Evolutionary conservation across 1,140 invertebrate genomes (phyloP), one percentile per base, ranked within the genome.

Genomic region (Rhagoletis pomonella): DNA sequence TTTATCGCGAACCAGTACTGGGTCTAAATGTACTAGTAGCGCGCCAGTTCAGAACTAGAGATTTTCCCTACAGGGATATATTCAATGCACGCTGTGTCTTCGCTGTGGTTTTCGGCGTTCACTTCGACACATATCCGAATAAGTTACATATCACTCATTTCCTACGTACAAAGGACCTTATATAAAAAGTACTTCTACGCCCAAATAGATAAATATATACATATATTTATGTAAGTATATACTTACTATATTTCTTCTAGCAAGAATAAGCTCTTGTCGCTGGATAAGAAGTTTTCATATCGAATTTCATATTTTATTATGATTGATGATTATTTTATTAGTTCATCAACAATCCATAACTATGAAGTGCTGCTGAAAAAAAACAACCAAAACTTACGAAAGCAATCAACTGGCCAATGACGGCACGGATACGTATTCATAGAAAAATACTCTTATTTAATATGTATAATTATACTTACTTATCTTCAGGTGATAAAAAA

Each of bases 291-390:
- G 2, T 12, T 14, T 67, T 65, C 7, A 29, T n/a, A 59, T 59
- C 60, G 17, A 4, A 17, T 14, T 4, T 62, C 60, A 14, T 73
- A 47, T n/a, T 5, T 47, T 73, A 44, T 73, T 47, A 47, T 73
- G 67, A 73, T 73, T 47, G 42, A 73, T 73, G 39, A 73, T 73
- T 73, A 73, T 73, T 73, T 73, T 42, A 47, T 73, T 44, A 73
- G 67, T 14, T 73, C 67, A 73, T 47, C 67, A 73, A 73, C 39
- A 73, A n/a, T 44, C 10, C 42, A 73, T 73, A 39, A 73, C 12
- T 14, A 44, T 73, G 6, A 73, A 73, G 39, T 47, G 67, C 5
- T 73, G 44, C 39, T 73, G 14, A 47, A 47, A 73, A 4, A n/a
- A n/a, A n/a, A n/a, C n/a, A n/a, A 73, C 39, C 39, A 17, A 73